These are phyloP conservation scores for Leptoclinus maculatus DNA, from an alignment of 2,797 vertebrate genomes.

Conservation along the genomic window DNA sequence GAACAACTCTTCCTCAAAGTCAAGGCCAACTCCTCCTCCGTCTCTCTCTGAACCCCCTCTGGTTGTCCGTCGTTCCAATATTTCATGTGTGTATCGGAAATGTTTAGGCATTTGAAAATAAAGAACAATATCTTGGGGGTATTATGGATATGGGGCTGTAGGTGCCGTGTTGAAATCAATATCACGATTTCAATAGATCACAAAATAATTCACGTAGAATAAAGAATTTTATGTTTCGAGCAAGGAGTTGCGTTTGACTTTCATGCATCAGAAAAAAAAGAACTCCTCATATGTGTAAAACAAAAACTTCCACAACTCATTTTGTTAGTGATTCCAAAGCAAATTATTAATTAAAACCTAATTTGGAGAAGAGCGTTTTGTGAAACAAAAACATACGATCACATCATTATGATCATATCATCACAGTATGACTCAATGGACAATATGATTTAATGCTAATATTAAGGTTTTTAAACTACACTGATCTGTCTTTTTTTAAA, in stretches of 20 bases:
- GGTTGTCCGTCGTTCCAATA: background rate
- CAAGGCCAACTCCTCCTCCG: conserved; percentile 74
- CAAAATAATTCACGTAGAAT: background rate
- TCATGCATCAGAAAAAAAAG: background rate
- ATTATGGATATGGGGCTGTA: background rate
- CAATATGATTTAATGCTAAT: background rate
- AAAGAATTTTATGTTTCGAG: background rate
- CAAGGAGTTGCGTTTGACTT: background rate
- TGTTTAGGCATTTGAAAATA: background rate
- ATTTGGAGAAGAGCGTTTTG: background rate
- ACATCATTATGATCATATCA: background rate
- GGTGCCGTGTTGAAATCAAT: background rate
- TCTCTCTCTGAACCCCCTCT: background rate
- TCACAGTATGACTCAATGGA: background rate
- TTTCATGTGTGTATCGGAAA: background rate
- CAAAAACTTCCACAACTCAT: background rate
- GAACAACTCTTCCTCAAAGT: conserved; percentile 85
- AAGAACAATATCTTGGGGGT: background rate
- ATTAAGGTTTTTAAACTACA: background rate
- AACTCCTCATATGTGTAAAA: background rate
- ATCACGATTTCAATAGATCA: background rate
- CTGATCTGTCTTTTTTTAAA: background rate
- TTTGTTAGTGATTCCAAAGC: background rate
- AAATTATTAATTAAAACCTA: background rate
- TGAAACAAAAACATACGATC: background rate